Conservation (phyloP, 2,113 vertebrate genomes). For the Larimichthys crocea region DNA sequence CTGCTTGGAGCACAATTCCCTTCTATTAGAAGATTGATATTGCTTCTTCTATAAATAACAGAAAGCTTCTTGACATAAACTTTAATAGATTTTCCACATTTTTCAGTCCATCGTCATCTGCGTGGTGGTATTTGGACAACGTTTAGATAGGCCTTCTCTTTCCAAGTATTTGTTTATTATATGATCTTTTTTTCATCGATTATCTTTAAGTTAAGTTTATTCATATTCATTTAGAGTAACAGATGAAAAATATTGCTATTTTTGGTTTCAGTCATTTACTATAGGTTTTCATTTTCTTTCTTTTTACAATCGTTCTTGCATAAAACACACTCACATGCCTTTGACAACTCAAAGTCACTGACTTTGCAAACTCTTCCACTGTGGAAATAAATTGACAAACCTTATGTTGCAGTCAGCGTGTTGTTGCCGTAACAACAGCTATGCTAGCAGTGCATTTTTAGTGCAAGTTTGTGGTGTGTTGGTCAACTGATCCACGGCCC, state of each 20-base stretch:
- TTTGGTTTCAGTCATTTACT: background rate
- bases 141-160: background rate
- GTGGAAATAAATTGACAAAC: background rate
- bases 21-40: background rate
- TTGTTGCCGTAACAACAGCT: constrained; percentile 7
- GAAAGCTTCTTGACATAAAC: background rate
- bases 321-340: background rate
- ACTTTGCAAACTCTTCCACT: background rate
- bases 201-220: background rate
- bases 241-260: background rate
- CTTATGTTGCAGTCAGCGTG: background rate
- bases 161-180: background rate
- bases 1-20: background rate
- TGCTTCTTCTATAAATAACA: background rate
- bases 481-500: constrained; percentile 6
- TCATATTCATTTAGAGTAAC: background rate
- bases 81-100: background rate
- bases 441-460: constrained; percentile 12
- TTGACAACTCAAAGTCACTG: background rate
- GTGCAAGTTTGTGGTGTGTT: constrained; percentile 15
- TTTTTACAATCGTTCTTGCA: background rate
- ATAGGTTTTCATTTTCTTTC: background rate
- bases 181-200: too few relatives aligned
- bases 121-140: background rate
- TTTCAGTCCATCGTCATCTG: background rate